Evolutionary conservation across 2,888 invertebrate species (phyloP), one percentile per base, ranked within the genome.

Genomic region (Hipparchia sbordonii): DNA sequence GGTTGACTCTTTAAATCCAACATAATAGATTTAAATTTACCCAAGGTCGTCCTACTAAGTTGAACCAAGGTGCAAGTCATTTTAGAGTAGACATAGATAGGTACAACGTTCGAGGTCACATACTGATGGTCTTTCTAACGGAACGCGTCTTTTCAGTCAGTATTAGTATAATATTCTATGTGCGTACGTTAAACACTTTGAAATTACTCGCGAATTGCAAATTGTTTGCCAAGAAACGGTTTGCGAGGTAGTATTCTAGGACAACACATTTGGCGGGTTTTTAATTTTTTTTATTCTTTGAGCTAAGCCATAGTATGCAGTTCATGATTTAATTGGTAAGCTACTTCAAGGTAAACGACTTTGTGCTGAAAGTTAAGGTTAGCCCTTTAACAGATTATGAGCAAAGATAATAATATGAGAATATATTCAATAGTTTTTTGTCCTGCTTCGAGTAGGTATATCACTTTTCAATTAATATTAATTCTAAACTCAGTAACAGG

Each of bases 61-160:
- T 46, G 71, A 54, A 62, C 59, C 52, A 52, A 75, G 68, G 82
- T 88, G 88, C 88, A 88, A 88, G 86, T 87, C 87, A 87, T 80
- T 78, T 79, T 74, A 78, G 79, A 81, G 80, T 82, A 78, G 82
- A 80, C 80, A 80, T 68, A 65, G 70, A 66, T 73, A 65, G 70
- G 61, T 73, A 71, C 82, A 72, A 74, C 74, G 68, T 78, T 78
- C 75, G 88, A 88, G 89, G 89, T 89, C 88, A 85, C 80, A 82
- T 79, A 82, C 80, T 82, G 81, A 80, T 82, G 82, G 82, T 82
- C 81, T 85, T 82, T 84, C 83, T 90, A 92, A 89, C 89, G 90
- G 91, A 80, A 82, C 85, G 83, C 88, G 23, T 23, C 87, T 87
- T 86, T 86, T 87, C 80, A 84, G 82, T 82, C 82, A 56, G 86